Evolutionary conservation across 2,113 vertebrate genomes (phyloP).

Genomic region (Mus spicilegus): DNA sequence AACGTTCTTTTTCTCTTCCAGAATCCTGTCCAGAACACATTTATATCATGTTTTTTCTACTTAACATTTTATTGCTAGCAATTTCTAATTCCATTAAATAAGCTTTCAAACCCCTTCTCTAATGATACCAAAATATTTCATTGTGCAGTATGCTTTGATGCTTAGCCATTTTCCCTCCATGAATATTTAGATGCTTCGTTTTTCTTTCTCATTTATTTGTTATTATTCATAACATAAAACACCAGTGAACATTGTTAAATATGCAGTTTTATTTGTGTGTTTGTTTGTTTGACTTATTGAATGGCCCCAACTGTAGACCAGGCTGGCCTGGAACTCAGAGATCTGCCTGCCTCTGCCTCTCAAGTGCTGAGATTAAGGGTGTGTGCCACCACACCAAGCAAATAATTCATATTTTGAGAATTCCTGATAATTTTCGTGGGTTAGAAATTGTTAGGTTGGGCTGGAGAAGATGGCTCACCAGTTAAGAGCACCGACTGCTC

Average conservation of each 20-base stretch:
- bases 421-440: slow-evolving; percentile 43
- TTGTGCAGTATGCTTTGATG: slow-evolving; percentile 45
- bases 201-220: neutral
- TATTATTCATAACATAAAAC: slow-evolving; percentile 22
- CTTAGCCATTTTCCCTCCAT: slow-evolving; percentile 16
- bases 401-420: neutral
- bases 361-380: neutral
- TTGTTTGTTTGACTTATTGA: neutral
- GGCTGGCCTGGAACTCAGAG: neutral
- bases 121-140: slow-evolving; percentile 58
- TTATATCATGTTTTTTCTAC: slow-evolving; percentile 39
- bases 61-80: slow-evolving; percentile 51
- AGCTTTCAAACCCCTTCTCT: slow-evolving; percentile 44
- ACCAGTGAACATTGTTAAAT: slow-evolving; percentile 19
- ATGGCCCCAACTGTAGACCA: neutral
- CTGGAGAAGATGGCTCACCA: too few species aligned
- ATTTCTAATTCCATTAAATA: slow-evolving; percentile 62
- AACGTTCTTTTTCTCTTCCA: slow-evolving; percentile 32
- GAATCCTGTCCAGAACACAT: neutral
- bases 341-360: neutral
- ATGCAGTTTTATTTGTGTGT: neutral
- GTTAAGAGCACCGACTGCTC: too few species aligned
- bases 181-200: neutral
- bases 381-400: neutral
- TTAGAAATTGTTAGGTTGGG: neutral